Evolutionary conservation across 2,888 invertebrate genomes (phyloP), one percentile per base, ranked within the genome.

Genomic region (Caenorhabditis wallacei): DNA sequence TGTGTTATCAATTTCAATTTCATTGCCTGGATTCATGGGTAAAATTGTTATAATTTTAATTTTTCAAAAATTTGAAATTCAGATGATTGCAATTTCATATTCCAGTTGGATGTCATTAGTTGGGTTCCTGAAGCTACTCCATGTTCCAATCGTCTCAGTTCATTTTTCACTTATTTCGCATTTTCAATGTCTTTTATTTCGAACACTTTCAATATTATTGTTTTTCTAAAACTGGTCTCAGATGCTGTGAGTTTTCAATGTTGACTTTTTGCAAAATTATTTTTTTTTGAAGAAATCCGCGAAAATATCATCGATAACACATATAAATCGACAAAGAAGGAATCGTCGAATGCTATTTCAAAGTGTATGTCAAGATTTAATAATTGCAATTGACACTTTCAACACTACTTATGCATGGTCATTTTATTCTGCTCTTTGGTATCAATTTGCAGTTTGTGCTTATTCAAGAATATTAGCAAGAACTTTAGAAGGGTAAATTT

Each of bases 301-400:
- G 7, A 75, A 75, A 68, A 68, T 75, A 18, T 75, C 75, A 20
- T 75, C 75, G 30, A 13, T 68, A 2, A 48, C 57, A 40, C 66
- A 59, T 20, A 1, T 66, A n/a, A 75, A 66, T 22, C 75, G 80
- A n/a, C 80, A 61, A 57, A 37, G 61, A 24, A 35, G 68, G 18
- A 57, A 71, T 51, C 80, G 80, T 11, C 18, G 56, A 40, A 80
- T 80, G 80, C 40, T 80, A 8, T 71, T 80, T 18, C 80, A 80
- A 40, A 80, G 80, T 53, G 66, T 57, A 16, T 72, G 80, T 54
- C 80, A 80, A n/a, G 80, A 80, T 40, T 68, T 56, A 2, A 59
- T 80, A 20, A 72, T 72, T 48, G 80, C 71, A 11, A 24, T 80
- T 18, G 80, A 80, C 26, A 72, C 80, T 11, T 80, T 80, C 43